These are phyloP conservation scores for Gobiocypris rarus DNA, from an alignment of 2,113 vertebrate species.

Conservation along the genomic window DNA sequence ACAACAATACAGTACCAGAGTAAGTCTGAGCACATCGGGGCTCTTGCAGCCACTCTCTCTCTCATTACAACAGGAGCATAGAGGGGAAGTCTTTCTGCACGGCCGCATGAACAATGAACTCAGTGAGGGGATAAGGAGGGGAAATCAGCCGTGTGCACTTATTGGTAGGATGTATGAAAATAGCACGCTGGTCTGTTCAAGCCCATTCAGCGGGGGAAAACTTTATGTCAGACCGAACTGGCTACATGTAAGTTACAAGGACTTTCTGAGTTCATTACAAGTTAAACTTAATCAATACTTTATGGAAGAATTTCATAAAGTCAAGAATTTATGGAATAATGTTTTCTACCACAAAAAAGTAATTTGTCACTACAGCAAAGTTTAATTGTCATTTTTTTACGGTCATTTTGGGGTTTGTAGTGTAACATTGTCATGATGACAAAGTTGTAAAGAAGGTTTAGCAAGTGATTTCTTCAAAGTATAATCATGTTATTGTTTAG, in stretches of 20 bases:
- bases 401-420: neutral
- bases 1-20: conserved; percentile 18
- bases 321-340: neutral
- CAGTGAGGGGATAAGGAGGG: conserved; percentile 36
- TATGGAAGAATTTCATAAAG: too few relatives aligned
- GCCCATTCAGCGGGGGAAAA: conserved; percentile 23
- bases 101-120: conserved; percentile 41
- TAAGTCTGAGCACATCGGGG: neutral
- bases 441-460: neutral
- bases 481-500: too few relatives aligned
- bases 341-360: neutral
- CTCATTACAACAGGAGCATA: conserved; percentile 34
- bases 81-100: conserved; percentile 13
- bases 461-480: neutral
- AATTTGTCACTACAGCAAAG: neutral
- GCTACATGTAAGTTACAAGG: neutral
- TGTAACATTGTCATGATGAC: neutral
- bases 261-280: neutral
- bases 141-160: conserved; percentile 47
- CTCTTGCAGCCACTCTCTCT: conserved; percentile 22
- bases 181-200: conserved; percentile 37
- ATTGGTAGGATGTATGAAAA: conserved; percentile 47
- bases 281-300: neutral
- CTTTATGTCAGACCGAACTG: conserved; percentile 6
- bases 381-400: too few relatives aligned